Evolutionary conservation across 2,797 vertebrate genomes (phyloP), one percentile per base, ranked within the genome.

Genomic region (Molothrus aeneus): DNA sequence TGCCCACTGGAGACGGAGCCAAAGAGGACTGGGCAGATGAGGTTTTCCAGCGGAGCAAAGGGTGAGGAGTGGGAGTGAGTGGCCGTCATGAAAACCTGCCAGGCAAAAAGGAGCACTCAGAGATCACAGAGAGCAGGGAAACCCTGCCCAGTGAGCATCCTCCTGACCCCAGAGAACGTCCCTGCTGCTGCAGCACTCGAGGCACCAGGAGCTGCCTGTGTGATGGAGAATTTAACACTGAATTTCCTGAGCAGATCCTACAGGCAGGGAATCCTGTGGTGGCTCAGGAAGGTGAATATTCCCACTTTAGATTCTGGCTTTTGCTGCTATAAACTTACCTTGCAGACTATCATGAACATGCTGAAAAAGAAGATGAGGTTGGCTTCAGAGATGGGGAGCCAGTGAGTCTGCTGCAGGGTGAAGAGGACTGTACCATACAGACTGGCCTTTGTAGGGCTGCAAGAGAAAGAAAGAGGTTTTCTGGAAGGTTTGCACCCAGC

Each of bases 361-460:
- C 99, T 99, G 97, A 99, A 99, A 97, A 98, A 71, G 80, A 99
- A 98, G 97, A 99, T 99, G 93, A 99, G 99, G 71, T 90, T 98
- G 96, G 98, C 98, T 97, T 99, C 99, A 59, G 99, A 99, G 91
- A 99, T 78, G 0, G 99, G 99, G 86, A 99, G 98, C 98, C 98
- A 98, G 81, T 98, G 98, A 16, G 98, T 97, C 94, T 99, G 99
- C 95, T 99, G 99, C 70, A 99, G 96, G 48, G 99, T 99, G 98
- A 99, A 99, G 88, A 99, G 98, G 83, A 99, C 66, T 25, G 99
- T 99, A 88, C 99, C 99, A 1, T 99, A 99, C 97, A 99, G 98
- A 91, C 99, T 99, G 96, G 99, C 99, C 95, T 99, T 99, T 88
- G 99, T 99, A 11, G 99, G 99, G 98, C 99, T 99, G 96, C 3